Evolutionary conservation across 2,113 vertebrate genomes (phyloP).

Genomic region (Blennius ocellaris): DNA sequence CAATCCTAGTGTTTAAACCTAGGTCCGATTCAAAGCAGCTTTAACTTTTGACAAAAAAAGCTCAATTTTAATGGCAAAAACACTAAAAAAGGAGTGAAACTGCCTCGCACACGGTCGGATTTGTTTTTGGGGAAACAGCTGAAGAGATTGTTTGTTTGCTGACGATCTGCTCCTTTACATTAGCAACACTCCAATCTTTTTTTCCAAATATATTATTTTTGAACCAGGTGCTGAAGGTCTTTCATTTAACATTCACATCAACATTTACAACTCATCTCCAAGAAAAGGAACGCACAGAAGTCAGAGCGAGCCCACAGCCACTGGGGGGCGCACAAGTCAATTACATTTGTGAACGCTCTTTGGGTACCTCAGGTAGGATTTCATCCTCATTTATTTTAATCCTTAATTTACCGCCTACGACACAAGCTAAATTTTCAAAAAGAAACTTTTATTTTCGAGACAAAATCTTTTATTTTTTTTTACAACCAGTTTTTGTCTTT

Average conservation of each 20-base stretch:
- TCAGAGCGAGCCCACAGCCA: conserved; percentile 36
- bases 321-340: neutral
- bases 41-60: conserved; percentile 48
- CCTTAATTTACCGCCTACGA: neutral
- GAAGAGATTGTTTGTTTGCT: conserved; percentile 74
- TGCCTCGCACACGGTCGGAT: conserved; percentile 53
- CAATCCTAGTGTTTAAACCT: conserved; percentile 60
- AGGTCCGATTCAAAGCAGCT: conserved; percentile 74
- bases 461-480: neutral
- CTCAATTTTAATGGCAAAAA: conserved; percentile 68
- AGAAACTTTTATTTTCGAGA: neutral
- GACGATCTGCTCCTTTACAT: conserved; percentile 56
- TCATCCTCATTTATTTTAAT: neutral
- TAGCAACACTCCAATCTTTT: conserved; percentile 55
- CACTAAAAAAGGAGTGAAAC: conserved; percentile 61
- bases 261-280: conserved; percentile 35
- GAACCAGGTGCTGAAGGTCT: conserved; percentile 43
- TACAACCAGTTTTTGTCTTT: neutral
- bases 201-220: conserved; percentile 44
- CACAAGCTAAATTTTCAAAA: neutral
- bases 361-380: conserved; percentile 11
- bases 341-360: conserved; percentile 17
- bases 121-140: conserved; percentile 78
- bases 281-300: conserved; percentile 27
- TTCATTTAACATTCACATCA: conserved; percentile 26